Base-by-base conservation (phyloP, 2,797 vertebrate species). In the Enteromius thamalakanensis region DNA sequence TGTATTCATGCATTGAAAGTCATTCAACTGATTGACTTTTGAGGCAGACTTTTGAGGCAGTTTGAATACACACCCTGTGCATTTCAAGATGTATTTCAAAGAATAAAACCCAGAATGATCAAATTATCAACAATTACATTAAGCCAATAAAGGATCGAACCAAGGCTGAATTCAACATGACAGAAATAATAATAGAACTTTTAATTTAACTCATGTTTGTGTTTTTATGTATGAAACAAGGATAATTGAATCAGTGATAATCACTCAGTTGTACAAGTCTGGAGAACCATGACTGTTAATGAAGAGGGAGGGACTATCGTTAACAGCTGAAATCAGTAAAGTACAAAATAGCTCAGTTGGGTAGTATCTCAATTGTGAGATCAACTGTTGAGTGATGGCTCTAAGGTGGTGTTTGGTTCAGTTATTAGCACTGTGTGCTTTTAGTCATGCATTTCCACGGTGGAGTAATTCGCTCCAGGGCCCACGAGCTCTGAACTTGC, bases 391-490 rank as follows among this genome's bases (percentile, higher is more conserved):
- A 79, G 37, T 11, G 1, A 78, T 78, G 60, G 26, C 26, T 12
- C 0, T 4, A 32, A 34, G 9, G 3, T 77, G 40, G 55, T 45
- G 40, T 76, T 26, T 29, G 23, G 11, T 14, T 62, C 60, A 62
- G 9, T 21, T 32, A 3, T 1, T 77, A 6, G 58, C 3, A 1
- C 4, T 47, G 19, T 77, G n/a, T 64, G 58, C 6, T 3, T 12
- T 29, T 23, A 29, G 55, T 29, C 37, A 62, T 76, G 55, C 55
- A 19, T 1, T 19, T 19, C 37, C 40, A 60, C 53, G 23, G 51
- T 40, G 51, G 72, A 26, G 0, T 94, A 93, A 26, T 60, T 26
- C 2, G n/a, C 10, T 11, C n/a, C n/a, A 12, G 55, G 23, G 4
- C 0, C 4, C 10, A 12, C n/a, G 23, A 26, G 1, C n/a, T 12